phyloP scores from a whole-genome alignment of 2,113 vertebrate genomes.

The Erythrocercus mccallii region DNA sequence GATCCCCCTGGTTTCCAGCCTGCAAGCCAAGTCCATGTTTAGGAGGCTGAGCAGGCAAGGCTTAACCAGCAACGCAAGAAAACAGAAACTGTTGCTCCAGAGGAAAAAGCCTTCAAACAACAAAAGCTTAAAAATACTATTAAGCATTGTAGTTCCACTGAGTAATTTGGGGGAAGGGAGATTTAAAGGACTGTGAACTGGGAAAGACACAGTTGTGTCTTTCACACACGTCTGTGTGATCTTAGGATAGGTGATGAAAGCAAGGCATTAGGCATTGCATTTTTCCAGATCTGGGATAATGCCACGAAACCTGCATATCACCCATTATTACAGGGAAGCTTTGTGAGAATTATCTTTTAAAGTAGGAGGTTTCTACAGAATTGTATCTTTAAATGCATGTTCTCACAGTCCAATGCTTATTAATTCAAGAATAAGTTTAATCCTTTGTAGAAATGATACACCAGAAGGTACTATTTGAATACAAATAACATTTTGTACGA shows the following conservation, averaged over 20 bases:
- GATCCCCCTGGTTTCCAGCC: not conserved
- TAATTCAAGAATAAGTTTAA: not conserved
- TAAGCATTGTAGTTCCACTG: not conserved
- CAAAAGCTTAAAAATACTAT: not conserved
- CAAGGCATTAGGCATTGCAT: not conserved
- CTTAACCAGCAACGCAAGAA: not conserved
- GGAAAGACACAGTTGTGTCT: not conserved
- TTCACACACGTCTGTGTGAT: not conserved
- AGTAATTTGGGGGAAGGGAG: not conserved
- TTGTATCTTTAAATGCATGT: not conserved
- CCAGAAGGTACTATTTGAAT: not conserved
- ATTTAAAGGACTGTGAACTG: not conserved
- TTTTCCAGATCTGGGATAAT: not conserved
- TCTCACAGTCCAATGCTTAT: not conserved
- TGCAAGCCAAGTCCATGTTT: not conserved
- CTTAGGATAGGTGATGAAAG: not conserved
- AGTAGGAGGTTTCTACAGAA: not conserved
- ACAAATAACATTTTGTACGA: not conserved
- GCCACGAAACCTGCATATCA: not conserved
- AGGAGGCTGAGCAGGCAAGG: not conserved
- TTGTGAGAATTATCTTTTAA: not conserved
- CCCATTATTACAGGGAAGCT: not conserved
- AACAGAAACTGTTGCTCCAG: not conserved
- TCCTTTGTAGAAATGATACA: not conserved
- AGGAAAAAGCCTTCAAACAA: not conserved